Conservation (phyloP, 2,888 invertebrate species). For the Rhamnusium bicolor region DNA sequence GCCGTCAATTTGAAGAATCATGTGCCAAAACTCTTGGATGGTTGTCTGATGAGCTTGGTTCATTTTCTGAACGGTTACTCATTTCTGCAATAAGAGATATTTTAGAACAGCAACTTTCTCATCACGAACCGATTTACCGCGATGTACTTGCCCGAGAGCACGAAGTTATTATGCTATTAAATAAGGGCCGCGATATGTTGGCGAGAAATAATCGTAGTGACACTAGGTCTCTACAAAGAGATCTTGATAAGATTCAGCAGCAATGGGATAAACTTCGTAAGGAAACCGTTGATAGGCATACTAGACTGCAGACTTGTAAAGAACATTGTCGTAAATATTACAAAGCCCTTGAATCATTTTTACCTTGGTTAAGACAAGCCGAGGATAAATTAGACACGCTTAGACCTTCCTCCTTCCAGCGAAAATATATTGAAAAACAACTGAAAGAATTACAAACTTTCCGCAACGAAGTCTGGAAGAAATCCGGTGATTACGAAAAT, state of each 20-base stretch:
- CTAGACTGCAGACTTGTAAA: constrained; percentile 89
- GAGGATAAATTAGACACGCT: constrained; percentile 88
- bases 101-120: constrained; percentile 88
- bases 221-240: constrained; percentile 79
- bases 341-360: constrained; percentile 86
- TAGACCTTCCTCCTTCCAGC: constrained; percentile 86
- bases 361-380: constrained; percentile 90
- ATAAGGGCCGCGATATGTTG: constrained; percentile 87
- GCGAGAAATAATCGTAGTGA: constrained; percentile 71
- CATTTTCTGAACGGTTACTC: constrained; percentile 82
- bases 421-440: constrained; percentile 90
- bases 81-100: constrained; percentile 90
- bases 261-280: constrained; percentile 94
- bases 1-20: constrained; percentile 90
- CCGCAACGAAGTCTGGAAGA: constrained; percentile 94
- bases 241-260: constrained; percentile 90
- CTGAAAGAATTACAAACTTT: constrained; percentile 90
- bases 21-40: constrained; percentile 92
- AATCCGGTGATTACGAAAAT: constrained; percentile 94
- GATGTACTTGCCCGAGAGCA: constrained; percentile 92
- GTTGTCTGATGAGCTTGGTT: constrained; percentile 86
- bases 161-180: constrained; percentile 93
- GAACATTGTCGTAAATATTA: constrained; percentile 94
- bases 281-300: constrained; percentile 89
- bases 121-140: constrained; percentile 91